These are phyloP conservation scores for Xylota sylvarum DNA, from an alignment of 2,888 invertebrate species.

Conservation along the genomic window DNA sequence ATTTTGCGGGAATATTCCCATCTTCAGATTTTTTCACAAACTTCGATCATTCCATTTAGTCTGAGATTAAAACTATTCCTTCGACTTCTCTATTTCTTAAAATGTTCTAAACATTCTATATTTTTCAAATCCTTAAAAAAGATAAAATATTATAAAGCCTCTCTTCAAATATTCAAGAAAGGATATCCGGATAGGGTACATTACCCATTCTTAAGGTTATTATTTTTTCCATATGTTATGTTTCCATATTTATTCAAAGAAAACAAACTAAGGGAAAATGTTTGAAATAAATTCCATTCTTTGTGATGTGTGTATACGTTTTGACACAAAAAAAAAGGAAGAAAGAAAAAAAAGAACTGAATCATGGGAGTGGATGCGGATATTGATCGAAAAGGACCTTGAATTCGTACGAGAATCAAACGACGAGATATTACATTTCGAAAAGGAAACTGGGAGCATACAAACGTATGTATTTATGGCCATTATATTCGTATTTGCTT, in stretches of 20 bases:
- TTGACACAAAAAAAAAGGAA: not conserved
- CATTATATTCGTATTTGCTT: slow-evolving; percentile 22
- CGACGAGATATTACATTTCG: slow-evolving; percentile 18
- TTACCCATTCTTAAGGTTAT: not conserved
- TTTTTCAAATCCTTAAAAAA: no score
- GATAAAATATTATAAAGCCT: not conserved
- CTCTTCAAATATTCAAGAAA: not conserved
- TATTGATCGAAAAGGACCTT: slow-evolving; percentile 43
- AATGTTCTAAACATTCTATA: no score
- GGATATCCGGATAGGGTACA: slow-evolving; percentile 4
- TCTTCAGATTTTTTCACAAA: no score
- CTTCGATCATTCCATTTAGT: no score
- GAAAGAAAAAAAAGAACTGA: no score
- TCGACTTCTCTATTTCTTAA: no score
- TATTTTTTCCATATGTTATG: not conserved
- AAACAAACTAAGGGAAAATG: not conserved
- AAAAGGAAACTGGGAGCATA: not conserved
- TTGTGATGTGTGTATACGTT: slow-evolving; percentile 8
- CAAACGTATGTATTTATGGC: slow-evolving; percentile 27
- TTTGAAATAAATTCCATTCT: slow-evolving; percentile 15
- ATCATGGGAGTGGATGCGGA: slow-evolving; percentile 6
- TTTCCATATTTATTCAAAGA: not conserved
- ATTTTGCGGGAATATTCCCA: no score
- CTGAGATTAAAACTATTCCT: no score
- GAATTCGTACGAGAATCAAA: slow-evolving; percentile 15